Percentiles rank a stretch among this genome's conserved stretches.
Conservation (phyloP, 2,113 vertebrate genomes). For the Cynopterus brachyotis region DNA sequence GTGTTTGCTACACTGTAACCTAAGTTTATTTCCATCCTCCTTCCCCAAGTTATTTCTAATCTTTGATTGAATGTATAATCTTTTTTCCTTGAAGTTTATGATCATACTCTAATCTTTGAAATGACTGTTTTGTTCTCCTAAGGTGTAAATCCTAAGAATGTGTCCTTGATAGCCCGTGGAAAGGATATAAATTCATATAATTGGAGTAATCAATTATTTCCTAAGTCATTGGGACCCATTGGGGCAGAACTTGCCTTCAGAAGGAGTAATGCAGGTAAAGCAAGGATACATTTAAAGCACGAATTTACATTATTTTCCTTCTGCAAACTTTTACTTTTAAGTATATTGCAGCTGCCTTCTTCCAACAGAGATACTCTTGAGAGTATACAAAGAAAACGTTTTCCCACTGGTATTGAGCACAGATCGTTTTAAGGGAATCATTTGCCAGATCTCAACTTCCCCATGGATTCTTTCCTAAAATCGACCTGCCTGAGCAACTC, state of each 20-base stretch:
- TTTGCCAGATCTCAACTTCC: neutral
- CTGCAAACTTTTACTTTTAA: neutral
- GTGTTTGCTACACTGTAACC: neutral
- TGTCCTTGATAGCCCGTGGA: constrained; percentile 81
- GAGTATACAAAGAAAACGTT: neutral
- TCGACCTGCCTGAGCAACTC: neutral
- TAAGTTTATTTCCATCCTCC: neutral
- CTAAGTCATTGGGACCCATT: constrained; percentile 83
- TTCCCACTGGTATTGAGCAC: neutral
- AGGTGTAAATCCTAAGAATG: constrained; percentile 94
- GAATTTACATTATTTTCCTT: neutral
- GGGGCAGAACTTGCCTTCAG: constrained; percentile 87
- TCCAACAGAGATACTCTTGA: neutral
- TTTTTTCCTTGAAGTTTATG: neutral
- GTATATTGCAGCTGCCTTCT: neutral
- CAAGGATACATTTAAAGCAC: neutral
- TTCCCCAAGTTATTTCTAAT: neutral
- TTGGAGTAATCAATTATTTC: constrained; percentile 88
- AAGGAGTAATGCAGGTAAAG: constrained; percentile 85
- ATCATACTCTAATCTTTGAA: neutral
- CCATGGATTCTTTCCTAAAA: neutral
- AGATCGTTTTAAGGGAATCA: neutral
- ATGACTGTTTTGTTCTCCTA: constrained; percentile 57
- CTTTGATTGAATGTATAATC: neutral
- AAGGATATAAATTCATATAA: constrained; percentile 85